Evolutionary conservation across 1,140 invertebrate genomes (phyloP), one percentile per base, ranked within the genome.

Genomic region (Saxidomus purpurata): DNA sequence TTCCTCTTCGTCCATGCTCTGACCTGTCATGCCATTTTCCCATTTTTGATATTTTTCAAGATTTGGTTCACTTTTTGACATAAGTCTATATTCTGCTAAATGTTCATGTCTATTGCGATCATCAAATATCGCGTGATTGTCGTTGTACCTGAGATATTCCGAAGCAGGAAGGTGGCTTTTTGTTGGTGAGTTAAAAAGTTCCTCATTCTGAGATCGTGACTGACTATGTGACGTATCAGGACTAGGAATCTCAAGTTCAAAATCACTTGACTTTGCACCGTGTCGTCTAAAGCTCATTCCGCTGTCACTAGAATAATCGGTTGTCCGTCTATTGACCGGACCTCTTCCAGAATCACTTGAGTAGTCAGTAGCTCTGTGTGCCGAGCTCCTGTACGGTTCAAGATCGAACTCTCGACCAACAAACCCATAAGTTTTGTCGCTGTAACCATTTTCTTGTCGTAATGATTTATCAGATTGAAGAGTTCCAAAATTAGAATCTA

Each of bases 201-300:
- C 80, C 13, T 87, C 76, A 40, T 85, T 74, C 28, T 87, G 85
- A 63, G 71, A 79, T 79, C 85, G 28, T 1, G 47, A n/a, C 1
- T 63, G 71, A 67, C 52, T 87, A 69, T 38, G 85, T 17, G 85
- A 77, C 17, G 69, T 55, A 43, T 87, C 85, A 3, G 74, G 85
- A 63, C 85, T 87, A 77, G 85, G 85, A 13, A 87, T 87, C 19
- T 87, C 85, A 36, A 87, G 49, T 49, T 87, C 85, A 87, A 87
- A 87, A 34, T 87, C 85, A 47, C 85, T 79, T 15, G 74, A 87
- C n/a, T 79, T 76, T 22, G n/a, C 25, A 22, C 47, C 19, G 8
- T 76, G 69, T 59, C 43, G 83, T 86, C 67, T 55, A 55, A 28
- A 76, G n/a, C 49, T 86, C 83, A 86, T 74, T 28, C 83, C 83